These are phyloP conservation scores for Gorsachius magnificus DNA, from an alignment of 2,797 vertebrate species.

Conservation along the genomic window DNA sequence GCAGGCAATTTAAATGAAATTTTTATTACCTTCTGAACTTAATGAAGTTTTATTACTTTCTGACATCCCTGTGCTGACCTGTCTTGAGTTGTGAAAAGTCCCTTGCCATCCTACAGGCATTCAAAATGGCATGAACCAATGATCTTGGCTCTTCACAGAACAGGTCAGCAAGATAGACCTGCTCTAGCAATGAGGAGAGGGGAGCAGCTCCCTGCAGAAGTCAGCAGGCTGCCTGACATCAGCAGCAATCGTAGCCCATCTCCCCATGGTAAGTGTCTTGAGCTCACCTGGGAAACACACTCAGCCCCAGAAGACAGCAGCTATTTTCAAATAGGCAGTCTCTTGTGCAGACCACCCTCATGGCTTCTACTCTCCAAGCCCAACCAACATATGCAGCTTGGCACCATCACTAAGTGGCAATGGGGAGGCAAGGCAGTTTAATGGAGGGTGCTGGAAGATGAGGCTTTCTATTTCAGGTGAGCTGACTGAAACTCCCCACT, in stretches of 20 bases:
- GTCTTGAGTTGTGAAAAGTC: not conserved
- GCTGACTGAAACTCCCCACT: fast-evolving
- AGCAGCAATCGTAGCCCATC: not conserved
- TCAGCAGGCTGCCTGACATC: not conserved
- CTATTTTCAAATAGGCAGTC: not conserved
- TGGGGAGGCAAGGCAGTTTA: not conserved
- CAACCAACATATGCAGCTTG: not conserved
- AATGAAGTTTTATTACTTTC: not conserved
- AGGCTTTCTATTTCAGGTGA: not conserved
- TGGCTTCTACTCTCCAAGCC: not conserved
- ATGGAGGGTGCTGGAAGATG: not conserved
- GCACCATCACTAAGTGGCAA: not conserved
- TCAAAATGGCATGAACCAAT: not conserved
- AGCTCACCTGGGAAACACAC: not conserved
- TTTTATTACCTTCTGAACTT: not conserved
- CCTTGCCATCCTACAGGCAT: not conserved
- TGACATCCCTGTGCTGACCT: not conserved
- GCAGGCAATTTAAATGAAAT: not conserved
- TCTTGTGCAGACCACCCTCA: not conserved
- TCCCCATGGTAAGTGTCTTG: not conserved
- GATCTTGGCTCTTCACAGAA: not conserved
- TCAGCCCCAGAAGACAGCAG: not conserved
- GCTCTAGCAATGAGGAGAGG: not conserved
- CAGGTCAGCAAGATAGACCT: not conserved
- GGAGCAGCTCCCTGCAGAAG: not conserved